These are phyloP conservation scores for Sceloporus tristichus DNA, from an alignment of 2,113 vertebrate species.

Conservation along the genomic window DNA sequence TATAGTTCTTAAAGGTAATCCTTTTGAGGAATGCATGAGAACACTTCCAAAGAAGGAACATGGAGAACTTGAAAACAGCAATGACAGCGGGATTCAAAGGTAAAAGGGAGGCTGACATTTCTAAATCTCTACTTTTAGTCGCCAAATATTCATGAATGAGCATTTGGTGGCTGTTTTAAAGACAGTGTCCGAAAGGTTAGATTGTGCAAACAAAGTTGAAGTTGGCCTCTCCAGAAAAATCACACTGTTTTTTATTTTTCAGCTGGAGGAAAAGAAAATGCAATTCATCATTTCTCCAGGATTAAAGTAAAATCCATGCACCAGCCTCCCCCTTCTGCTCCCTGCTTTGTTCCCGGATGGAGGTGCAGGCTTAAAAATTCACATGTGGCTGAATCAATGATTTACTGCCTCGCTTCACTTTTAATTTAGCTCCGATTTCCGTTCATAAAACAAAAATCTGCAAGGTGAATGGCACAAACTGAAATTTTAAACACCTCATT, in stretches of 20 bases:
- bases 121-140: not conserved
- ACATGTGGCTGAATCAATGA: constrained; percentile 58
- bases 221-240: too few relatives aligned
- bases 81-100: too few relatives aligned
- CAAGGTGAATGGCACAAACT: constrained; percentile 67
- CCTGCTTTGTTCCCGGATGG: constrained; percentile 6
- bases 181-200: too few relatives aligned
- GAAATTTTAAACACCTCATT: constrained; percentile 76
- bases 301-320: constrained; percentile 34
- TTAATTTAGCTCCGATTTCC: constrained; percentile 74
- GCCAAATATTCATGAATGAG: not conserved
- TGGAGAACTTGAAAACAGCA: too few relatives aligned
- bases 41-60: too few relatives aligned
- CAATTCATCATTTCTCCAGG: constrained; percentile 7
- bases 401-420: constrained; percentile 75
- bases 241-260: not conserved
- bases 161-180: not conserved
- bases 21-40: too few relatives aligned
- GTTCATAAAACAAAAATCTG: constrained; percentile 73
- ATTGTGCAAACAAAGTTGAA: not conserved
- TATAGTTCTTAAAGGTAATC: too few relatives aligned
- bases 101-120: too few relatives aligned
- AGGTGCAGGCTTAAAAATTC: constrained; percentile 39
- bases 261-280: constrained; percentile 38
- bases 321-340: not conserved